These are phyloP conservation scores for Hyles euphorbiae DNA, from an alignment of 1,140 invertebrate species.

Conservation along the genomic window DNA sequence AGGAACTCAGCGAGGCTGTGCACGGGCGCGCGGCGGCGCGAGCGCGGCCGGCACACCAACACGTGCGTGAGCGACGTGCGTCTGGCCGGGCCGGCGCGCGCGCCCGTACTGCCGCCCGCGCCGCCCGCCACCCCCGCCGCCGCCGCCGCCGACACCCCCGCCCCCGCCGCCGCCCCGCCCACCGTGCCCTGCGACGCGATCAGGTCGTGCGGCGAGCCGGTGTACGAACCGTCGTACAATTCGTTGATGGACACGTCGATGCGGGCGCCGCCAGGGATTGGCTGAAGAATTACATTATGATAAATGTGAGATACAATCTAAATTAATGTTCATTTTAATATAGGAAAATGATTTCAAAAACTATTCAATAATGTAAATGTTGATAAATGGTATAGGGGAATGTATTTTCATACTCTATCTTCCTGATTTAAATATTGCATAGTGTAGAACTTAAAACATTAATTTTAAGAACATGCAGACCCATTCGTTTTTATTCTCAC, in stretches of 20 bases:
- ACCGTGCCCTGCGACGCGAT: slow-evolving; percentile 79
- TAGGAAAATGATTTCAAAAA: no score
- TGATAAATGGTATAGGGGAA: no score
- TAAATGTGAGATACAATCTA: no score
- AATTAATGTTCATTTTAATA: no score
- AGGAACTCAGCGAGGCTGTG: slow-evolving; percentile 89
- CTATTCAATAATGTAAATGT: no score
- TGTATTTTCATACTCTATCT: no score
- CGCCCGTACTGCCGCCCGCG: slow-evolving; percentile 80
- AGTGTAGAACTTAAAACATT: no score
- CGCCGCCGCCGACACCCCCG: slow-evolving; percentile 82
- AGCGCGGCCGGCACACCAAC: slow-evolving; percentile 87
- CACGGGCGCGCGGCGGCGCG: slow-evolving; percentile 78
- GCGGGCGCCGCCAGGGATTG: slow-evolving; percentile 87
- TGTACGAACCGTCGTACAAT: slow-evolving; percentile 95
- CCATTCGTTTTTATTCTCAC: no score
- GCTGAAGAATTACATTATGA: slow-evolving; percentile 63
- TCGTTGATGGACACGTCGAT: slow-evolving; percentile 98
- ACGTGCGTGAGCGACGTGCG: slow-evolving; percentile 92
- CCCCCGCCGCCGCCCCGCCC: slow-evolving; percentile 80
- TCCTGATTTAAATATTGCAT: no score
- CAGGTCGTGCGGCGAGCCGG: slow-evolving; percentile 95
- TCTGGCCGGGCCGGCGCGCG: slow-evolving; percentile 88
- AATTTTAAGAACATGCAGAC: no score
- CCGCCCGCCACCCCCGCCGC: slow-evolving; percentile 77